Evolutionary conservation across 2,797 vertebrate species (phyloP).

Genomic region (Gymnodraco acuticeps): DNA sequence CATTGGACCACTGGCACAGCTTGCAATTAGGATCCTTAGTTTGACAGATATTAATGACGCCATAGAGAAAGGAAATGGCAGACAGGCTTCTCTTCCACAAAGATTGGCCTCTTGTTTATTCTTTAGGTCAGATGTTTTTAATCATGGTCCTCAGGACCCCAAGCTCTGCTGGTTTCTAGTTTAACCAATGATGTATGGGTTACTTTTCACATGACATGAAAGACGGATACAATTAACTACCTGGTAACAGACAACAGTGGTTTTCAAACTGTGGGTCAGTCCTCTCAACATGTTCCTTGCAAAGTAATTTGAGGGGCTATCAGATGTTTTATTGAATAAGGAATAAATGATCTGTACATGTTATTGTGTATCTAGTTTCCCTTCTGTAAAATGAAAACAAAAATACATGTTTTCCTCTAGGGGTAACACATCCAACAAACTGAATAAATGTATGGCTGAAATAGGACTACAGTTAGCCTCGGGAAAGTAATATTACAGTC

Average conservation of each 20-base stretch:
- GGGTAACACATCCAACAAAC: slow-evolving; percentile 20
- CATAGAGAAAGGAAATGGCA: slow-evolving; percentile 70
- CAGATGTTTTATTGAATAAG: slow-evolving; percentile 44
- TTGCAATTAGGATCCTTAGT: slow-evolving; percentile 71
- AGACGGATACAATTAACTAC: slow-evolving; percentile 60
- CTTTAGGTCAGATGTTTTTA: slow-evolving; percentile 65
- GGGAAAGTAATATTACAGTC: background rate
- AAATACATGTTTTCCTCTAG: background rate
- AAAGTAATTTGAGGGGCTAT: slow-evolving; percentile 22
- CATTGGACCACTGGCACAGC: slow-evolving; percentile 66
- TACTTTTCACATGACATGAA: slow-evolving; percentile 58
- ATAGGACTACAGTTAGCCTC: background rate
- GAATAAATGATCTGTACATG: slow-evolving; percentile 11
- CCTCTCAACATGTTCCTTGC: slow-evolving; percentile 21
- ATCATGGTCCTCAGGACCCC: slow-evolving; percentile 58
- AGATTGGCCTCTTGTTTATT: slow-evolving; percentile 64
- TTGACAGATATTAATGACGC: slow-evolving; percentile 79
- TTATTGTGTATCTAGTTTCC: background rate
- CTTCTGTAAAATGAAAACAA: background rate
- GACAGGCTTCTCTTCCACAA: slow-evolving; percentile 64
- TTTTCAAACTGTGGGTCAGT: slow-evolving; percentile 43
- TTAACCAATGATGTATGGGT: slow-evolving; percentile 54
- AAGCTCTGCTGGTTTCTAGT: slow-evolving; percentile 62
- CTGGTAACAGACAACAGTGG: slow-evolving; percentile 38
- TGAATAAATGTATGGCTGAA: background rate